Conservation (phyloP, 2,797 vertebrate species). For the Oreochromis mossambicus region DNA sequence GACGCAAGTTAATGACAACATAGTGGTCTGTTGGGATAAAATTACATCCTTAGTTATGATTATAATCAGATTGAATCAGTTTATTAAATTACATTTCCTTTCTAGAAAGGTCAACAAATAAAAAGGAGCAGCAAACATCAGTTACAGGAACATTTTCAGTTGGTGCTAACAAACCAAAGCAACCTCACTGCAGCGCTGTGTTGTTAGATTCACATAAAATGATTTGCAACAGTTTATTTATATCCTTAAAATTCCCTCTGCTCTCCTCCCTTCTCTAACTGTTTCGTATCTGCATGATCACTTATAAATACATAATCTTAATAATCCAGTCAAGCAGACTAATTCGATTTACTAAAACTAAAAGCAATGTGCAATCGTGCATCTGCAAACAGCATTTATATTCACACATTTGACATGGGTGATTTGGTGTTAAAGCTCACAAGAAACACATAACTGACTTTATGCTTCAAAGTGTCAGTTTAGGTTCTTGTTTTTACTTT, state of each 20-base stretch:
- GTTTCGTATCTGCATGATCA: neutral
- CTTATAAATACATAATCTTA: neutral
- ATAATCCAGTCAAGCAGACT: neutral
- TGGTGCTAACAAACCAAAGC: neutral
- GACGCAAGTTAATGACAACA: conserved; percentile 77
- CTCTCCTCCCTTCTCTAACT: neutral
- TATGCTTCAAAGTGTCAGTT: neutral
- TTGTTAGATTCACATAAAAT: neutral
- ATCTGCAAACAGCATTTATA: neutral
- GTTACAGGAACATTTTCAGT: neutral
- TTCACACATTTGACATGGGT: neutral
- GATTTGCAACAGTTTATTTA: neutral
- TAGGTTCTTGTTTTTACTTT: neutral
- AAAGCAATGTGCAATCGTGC: neutral
- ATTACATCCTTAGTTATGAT: neutral
- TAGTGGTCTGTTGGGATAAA: conserved; percentile 73
- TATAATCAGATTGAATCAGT: neutral
- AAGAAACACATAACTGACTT: neutral
- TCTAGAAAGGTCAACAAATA: neutral
- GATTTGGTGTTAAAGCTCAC: neutral
- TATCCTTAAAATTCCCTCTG: neutral
- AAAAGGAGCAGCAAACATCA: neutral
- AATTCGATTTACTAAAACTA: conserved; percentile 21
- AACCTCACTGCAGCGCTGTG: neutral
- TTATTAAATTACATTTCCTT: neutral